phyloP scores from a whole-genome alignment of 1,140 invertebrate species.

The Leguminivora glycinivorella region DNA sequence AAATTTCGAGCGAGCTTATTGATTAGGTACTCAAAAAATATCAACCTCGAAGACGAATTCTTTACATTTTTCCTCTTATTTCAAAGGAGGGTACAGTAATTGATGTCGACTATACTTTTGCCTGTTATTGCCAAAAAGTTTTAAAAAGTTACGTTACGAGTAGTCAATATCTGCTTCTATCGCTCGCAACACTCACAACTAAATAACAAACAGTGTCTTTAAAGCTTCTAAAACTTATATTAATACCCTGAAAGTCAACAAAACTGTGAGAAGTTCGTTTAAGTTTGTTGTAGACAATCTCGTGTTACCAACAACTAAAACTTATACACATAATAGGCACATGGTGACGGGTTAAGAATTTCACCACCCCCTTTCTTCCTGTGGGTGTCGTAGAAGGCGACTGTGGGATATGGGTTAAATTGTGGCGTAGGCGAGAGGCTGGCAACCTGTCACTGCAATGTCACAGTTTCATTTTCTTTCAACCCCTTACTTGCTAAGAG shows the following conservation, averaged over 20 bases:
- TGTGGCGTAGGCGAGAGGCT: too few species aligned
- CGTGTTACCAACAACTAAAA: neutral
- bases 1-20: neutral
- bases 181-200: neutral
- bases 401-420: too few species aligned
- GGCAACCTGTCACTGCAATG: too few species aligned
- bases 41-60: too few species aligned
- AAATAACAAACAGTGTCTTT: neutral
- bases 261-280: neutral
- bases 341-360: too few species aligned
- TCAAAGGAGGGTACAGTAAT: neutral
- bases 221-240: neutral
- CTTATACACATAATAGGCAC: neutral
- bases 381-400: too few species aligned
- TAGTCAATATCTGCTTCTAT: neutral
- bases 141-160: neutral
- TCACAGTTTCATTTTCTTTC: too few species aligned
- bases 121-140: neutral
- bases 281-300: neutral
- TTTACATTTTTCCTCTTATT: too few species aligned
- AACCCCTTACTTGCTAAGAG: too few species aligned
- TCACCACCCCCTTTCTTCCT: too few species aligned
- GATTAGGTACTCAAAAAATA: neutral
- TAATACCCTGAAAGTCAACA: neutral
- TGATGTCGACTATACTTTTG: neutral